These are phyloP conservation scores for Trichonephila clavata DNA, from an alignment of 1,140 invertebrate species.

Conservation along the genomic window DNA sequence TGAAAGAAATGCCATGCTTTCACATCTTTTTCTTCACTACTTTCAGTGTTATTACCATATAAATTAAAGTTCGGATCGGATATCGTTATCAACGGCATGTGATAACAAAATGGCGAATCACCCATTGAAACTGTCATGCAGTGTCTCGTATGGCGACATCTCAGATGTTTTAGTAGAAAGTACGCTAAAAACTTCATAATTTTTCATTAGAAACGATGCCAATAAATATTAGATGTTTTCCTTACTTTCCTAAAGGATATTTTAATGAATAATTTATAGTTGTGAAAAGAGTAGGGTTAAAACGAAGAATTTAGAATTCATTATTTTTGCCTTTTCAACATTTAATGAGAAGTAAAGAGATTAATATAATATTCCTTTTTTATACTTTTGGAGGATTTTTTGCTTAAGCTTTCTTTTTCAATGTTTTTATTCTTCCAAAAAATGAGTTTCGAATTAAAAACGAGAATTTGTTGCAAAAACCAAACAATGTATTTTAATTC, in stretches of 20 bases:
- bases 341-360: no score
- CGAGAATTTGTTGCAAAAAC: no score
- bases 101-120: neutral
- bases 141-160: neutral
- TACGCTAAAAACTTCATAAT: neutral
- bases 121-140: neutral
- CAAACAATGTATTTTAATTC: no score
- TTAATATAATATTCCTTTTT: no score
- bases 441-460: no score
- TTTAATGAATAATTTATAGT: neutral
- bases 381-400: no score
- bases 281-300: no score
- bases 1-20: neutral
- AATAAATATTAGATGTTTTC: neutral
- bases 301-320: no score
- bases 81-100: neutral
- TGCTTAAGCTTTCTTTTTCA: no score
- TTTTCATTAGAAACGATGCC: neutral
- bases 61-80: constrained; percentile 12
- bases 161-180: neutral
- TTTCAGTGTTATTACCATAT: constrained; percentile 1
- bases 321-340: no score
- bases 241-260: neutral
- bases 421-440: no score
- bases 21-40: neutral